A percentile compares a stretch with the other conserved stretches of the same genome.
Evolutionary conservation across 2,797 vertebrate species (phyloP).

Genomic region (Thunnus albacares): DNA sequence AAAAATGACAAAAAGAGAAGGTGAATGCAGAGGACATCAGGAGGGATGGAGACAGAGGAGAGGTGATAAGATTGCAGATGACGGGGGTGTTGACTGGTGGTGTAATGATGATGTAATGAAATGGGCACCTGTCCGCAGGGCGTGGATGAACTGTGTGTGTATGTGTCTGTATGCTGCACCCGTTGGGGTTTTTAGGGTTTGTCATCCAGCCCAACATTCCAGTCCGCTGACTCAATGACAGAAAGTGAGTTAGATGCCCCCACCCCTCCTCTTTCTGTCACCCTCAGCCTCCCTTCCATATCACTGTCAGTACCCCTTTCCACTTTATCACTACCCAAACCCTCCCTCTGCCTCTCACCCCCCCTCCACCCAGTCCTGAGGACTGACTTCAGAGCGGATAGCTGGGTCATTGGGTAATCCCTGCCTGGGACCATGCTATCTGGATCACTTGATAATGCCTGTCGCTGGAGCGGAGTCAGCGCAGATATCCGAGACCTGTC

Average conservation of each 20-base stretch:
- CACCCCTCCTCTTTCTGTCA: constrained; percentile 62
- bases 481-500: constrained; percentile 62
- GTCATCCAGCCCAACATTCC: constrained; percentile 85
- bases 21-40: constrained; percentile 47
- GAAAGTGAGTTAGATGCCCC: constrained; percentile 73
- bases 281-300: constrained; percentile 66
- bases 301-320: constrained; percentile 69
- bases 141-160: constrained; percentile 47
- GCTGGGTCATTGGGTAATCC: constrained; percentile 69
- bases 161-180: constrained; percentile 38
- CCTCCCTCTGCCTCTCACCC: constrained; percentile 39
- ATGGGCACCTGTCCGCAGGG: constrained; percentile 77
- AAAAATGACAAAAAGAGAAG: constrained; percentile 37
- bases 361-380: constrained; percentile 23
- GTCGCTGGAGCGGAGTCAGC: constrained; percentile 52
- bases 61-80: constrained; percentile 60
- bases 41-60: constrained; percentile 13
- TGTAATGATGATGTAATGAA: constrained; percentile 76
- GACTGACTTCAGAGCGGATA: constrained; percentile 60
- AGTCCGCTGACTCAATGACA: constrained; percentile 84
- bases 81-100: constrained; percentile 61
- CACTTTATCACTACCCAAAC: constrained; percentile 71
- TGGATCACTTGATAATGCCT: constrained; percentile 68
- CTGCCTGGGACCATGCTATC: constrained; percentile 67
- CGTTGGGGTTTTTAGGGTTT: constrained; percentile 77